Conservation (phyloP, 1,140 invertebrate species). For the Brachionus koreanus region DNA sequence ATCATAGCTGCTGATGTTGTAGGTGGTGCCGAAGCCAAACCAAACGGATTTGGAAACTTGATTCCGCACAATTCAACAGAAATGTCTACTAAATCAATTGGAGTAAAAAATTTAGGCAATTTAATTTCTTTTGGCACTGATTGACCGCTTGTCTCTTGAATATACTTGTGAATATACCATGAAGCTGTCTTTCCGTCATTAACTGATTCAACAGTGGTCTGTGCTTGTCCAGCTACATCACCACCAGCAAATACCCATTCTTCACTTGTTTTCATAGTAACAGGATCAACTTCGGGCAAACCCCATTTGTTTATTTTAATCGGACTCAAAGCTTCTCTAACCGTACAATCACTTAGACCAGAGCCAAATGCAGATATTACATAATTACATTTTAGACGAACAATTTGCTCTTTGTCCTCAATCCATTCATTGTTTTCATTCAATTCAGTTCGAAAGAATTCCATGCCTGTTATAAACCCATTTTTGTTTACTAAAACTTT, state of each 20-base stretch:
- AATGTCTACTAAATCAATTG: constrained; percentile 86
- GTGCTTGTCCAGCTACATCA: constrained; percentile 83
- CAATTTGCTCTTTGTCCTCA: constrained; percentile 75
- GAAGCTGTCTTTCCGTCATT: constrained; percentile 97
- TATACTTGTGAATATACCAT: constrained; percentile 87
- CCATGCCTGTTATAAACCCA: constrained; percentile 66
- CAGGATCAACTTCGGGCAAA: constrained; percentile 70
- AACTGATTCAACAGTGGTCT: constrained; percentile 94
- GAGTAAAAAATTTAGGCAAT: constrained; percentile 85
- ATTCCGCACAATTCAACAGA: constrained; percentile 85
- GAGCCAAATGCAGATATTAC: constrained; percentile 96
- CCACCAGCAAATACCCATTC: constrained; percentile 84
- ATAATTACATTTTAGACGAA: constrained; percentile 78
- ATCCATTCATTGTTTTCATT: constrained; percentile 69
- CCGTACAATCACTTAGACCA: constrained; percentile 70
- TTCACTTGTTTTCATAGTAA: constrained; percentile 73
- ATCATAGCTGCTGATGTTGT: constrained; percentile 93
- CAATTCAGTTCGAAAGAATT: constrained; percentile 62
- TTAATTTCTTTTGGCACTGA: constrained; percentile 65
- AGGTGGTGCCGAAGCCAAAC: constrained; percentile 90
- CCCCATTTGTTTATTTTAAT: constrained; percentile 73
- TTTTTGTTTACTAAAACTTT: constrained; percentile 68
- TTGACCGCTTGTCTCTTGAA: constrained; percentile 64
- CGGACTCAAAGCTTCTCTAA: constrained; percentile 73
- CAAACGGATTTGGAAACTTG: constrained; percentile 92